Base-by-base conservation (phyloP, 2,888 invertebrate species). In the Orthonevra nobilis region DNA sequence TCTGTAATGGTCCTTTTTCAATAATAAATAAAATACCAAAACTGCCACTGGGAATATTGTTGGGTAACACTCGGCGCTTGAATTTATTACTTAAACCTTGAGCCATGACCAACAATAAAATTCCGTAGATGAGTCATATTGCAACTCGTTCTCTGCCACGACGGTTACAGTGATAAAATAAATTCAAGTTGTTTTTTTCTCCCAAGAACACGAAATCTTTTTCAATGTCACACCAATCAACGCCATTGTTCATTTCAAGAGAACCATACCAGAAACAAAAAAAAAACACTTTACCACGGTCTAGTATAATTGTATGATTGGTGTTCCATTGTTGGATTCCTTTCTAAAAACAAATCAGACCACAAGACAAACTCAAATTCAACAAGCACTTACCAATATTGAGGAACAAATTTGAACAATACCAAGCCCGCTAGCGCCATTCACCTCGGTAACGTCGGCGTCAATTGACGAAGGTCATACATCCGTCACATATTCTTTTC, bases 171-270 rank as follows among this genome's bases (percentile, higher is more conserved):
- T 23, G 23, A 23, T 23, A 23, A 23, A 23, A 4, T n/a, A n/a
- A n/a, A n/a, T 23, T 23, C 3, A 3, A 23, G 19, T 42, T 50
- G 50, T 2, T 30, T 23, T 58, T 42, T 60, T 28, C 28, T 23
- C 23, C 23, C 23, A 17, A 36, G 38, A 61, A 60, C 42, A 40
- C 23, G 12, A 48, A 61, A 23, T 42, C 54, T 40, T 30, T 20
- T 61, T 40, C 74, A 75, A 75, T 75, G 74, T 36, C 74, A 75
- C 34, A 61, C 48, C 54, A 54, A 69, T 75, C 61, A 75, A 40
- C 17, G 38, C 26, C 32, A 61, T 54, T 74, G 68, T 38, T 20
- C n/a, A 10, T 40, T 66, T 42, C 23, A 54, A 38, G 30, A 52
- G 40, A 32, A 26, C 54, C 46, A 46, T 61, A 61, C 61, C 40